Evolutionary conservation across 64 coral and sea anemone species (phyloP), one percentile per base, ranked within the genome.

Genomic region (Platygyra sinensis): DNA sequence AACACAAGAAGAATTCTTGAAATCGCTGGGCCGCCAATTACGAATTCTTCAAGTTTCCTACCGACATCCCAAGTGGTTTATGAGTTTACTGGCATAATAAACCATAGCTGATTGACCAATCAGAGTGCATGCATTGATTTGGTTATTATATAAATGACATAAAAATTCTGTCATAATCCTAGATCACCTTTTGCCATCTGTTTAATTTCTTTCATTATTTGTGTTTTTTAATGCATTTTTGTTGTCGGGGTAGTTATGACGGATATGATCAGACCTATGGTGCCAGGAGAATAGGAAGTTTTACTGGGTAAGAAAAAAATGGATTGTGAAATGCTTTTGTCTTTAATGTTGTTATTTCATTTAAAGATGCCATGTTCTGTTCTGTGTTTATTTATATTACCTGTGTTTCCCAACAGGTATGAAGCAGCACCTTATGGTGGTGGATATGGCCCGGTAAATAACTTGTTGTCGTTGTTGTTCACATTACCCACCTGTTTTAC

Each of bases 371-470:
- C 22, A 2, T 69, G 11, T 69, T 7, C 4, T 67, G 19, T 69
- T n/a, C 5, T 69, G 65, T 2, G 9, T 7, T 69, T 10, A 69
- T 6, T 52, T 46, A 51, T 9, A 2, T 77, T 4, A n/a, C 10
- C 16, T 85, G 61, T 85, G 5, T 72, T 69, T 10, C 24, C n/a
- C 39, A 25, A 69, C 81, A 85, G 81, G 71, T 85, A 85, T 39
- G 81, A 85, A 71, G 19, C 81, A 71, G 62, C 81, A 29, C 62
- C 81, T 10, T 85, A 85, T 20, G 81, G 81, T 18, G 81, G 81
- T 85, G 81, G 81, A 85, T 85, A 85, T 72, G 81, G 81, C 38
- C 81, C 81, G 81, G 81, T 85, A 51, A 85, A 33, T 38, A 30
- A 12, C 9, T 83, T 79, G 22, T 33, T 83, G 0, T 12, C 10